Percentiles rank a stretch among this genome's conserved stretches.
These are phyloP conservation scores for Myripristis jacobus DNA, from an alignment of 2,797 vertebrate genomes.

Conservation along the genomic window DNA sequence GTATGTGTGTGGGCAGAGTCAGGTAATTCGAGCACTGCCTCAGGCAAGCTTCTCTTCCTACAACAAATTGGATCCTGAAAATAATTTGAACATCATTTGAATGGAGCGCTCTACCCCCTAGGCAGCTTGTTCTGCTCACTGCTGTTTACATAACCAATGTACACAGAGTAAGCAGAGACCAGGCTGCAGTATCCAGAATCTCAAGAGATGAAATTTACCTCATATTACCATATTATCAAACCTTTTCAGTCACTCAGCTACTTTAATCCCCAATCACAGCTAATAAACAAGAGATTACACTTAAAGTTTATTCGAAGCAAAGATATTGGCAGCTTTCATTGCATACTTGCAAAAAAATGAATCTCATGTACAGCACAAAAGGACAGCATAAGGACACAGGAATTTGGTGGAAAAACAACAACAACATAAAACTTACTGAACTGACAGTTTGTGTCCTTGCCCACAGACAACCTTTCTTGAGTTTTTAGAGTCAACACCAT, in stretches of 20 bases:
- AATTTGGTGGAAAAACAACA: too few species aligned
- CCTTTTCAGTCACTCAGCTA: too few species aligned
- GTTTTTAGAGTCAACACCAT: neutral
- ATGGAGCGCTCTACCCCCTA: neutral
- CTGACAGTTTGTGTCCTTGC: neutral
- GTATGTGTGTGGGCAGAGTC: neutral
- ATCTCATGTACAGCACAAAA: too few species aligned
- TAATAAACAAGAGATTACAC: too few species aligned
- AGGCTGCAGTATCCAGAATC: neutral
- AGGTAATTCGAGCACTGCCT: conserved; percentile 24
- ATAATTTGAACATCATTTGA: conserved; percentile 17
- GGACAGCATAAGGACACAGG: too few species aligned
- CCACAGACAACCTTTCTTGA: neutral
- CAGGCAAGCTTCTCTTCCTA: conserved; percentile 31
- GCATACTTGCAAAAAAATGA: too few species aligned
- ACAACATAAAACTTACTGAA: neutral
- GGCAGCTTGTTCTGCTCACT: conserved; percentile 17
- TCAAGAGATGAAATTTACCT: neutral
- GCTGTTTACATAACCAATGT: conserved; percentile 3
- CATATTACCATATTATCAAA: neutral
- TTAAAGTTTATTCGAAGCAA: too few species aligned
- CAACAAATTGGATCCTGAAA: conserved; percentile 28
- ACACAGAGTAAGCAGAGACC: neutral
- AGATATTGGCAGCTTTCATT: too few species aligned
- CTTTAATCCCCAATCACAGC: too few species aligned